A percentile compares a stretch with the other conserved stretches of the same genome.
Evolutionary conservation across 2,888 invertebrate genomes (phyloP).

Genomic region (Dione juno): DNA sequence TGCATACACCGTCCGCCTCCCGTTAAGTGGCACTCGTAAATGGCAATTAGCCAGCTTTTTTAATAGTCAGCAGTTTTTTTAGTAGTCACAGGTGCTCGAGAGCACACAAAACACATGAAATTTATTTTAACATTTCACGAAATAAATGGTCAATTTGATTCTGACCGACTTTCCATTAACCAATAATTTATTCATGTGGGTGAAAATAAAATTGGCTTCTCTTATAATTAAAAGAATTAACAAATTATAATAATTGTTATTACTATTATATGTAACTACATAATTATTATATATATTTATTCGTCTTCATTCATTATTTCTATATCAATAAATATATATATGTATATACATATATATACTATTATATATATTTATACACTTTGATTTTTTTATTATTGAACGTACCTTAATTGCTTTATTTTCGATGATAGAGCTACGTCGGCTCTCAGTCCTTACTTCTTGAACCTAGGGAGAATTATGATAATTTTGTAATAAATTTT

Average conservation of each 20-base stretch:
- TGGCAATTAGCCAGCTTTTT: constrained; percentile 34
- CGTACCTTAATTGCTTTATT: constrained; percentile 73
- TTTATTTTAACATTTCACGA: constrained; percentile 23
- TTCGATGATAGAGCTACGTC: constrained; percentile 73
- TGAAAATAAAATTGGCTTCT: not conserved
- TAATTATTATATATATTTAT: not conserved
- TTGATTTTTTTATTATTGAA: too few relatives aligned
- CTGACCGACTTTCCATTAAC: not conserved
- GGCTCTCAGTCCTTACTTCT: constrained; percentile 68
- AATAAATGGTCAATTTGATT: constrained; percentile 6
- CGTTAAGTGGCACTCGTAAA: constrained; percentile 24
- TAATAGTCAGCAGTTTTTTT: constrained; percentile 37
- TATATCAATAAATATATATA: too few relatives aligned
- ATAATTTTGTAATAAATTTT: not conserved
- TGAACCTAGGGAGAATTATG: constrained; percentile 56
- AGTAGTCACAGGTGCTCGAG: constrained; percentile 34
- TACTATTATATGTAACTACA: not conserved
- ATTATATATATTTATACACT: not conserved
- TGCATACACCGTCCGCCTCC: constrained; percentile 27
- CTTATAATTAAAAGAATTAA: constrained; percentile 8
- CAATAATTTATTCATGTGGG: constrained; percentile 8
- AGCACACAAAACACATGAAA: constrained; percentile 18
- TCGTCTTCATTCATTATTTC: too few relatives aligned
- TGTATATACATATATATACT: not conserved
- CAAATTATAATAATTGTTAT: too few relatives aligned